Evolutionary conservation across 2,888 invertebrate species (phyloP).

Genomic region (Chrysina gloriosa): DNA sequence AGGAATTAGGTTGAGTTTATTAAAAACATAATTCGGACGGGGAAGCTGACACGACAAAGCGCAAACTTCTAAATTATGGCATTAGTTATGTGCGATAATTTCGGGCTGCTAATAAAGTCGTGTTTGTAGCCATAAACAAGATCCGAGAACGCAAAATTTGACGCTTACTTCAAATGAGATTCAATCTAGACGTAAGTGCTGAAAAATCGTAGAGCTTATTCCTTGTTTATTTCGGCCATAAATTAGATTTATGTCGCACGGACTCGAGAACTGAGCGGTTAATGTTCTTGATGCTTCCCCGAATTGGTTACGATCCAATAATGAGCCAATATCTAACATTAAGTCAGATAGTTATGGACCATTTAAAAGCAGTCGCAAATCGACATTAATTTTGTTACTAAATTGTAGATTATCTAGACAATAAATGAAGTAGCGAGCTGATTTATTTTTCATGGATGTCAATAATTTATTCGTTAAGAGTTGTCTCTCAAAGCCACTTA

Average conservation of each 20-base stretch:
- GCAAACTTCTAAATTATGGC: slow-evolving; percentile 30
- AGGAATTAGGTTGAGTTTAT: slow-evolving; percentile 30
- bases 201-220: neutral
- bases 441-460: no score
- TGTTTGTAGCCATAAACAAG: slow-evolving; percentile 7
- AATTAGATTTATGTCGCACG: slow-evolving; percentile 9
- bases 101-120: neutral
- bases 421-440: no score
- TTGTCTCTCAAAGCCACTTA: no score
- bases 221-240: slow-evolving; percentile 1
- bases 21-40: slow-evolving; percentile 33
- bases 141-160: neutral
- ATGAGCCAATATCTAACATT: neutral
- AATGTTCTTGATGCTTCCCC: neutral
- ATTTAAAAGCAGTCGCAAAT: neutral
- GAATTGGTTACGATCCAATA: neutral
- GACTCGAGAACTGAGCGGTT: neutral
- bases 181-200: neutral
- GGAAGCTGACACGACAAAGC: slow-evolving; percentile 4
- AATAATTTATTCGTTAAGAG: no score
- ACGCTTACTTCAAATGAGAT: slow-evolving; percentile 1
- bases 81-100: slow-evolving; percentile 31
- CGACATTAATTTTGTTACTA: neutral
- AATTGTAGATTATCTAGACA: no score
- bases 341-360: neutral